Conservation (phyloP, 30 jellyfish, hydroid and myxozoan genomes). For the Aurelia aurita complex sp. Pacific region DNA sequence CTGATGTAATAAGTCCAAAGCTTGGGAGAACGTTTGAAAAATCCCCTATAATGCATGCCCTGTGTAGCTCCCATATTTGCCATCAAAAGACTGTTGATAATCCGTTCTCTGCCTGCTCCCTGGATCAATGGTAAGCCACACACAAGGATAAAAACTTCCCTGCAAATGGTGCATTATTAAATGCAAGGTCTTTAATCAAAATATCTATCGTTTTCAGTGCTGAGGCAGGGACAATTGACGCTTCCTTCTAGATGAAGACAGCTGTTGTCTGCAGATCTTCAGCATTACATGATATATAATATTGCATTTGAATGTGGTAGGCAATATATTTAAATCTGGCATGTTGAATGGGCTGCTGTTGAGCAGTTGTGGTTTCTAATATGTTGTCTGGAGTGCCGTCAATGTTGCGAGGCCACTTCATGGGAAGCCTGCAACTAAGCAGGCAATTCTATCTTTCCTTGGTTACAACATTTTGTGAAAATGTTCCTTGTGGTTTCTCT, state of each 20-base stretch:
- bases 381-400: too few species aligned
- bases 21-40: too few species aligned
- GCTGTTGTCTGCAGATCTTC: conserved; percentile 5
- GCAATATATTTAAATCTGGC: conserved; percentile 18
- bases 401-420: too few species aligned
- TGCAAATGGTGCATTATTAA: conserved; percentile 17
- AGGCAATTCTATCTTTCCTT: too few species aligned
- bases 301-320: conserved; percentile 22
- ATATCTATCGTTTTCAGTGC: conserved; percentile 8
- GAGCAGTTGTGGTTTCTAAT: too few species aligned
- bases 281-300: conserved; percentile 9
- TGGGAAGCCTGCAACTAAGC: too few species aligned
- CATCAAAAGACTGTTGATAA: conserved; percentile 6
- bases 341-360: conserved; percentile 35
- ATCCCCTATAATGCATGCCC: conserved; percentile 13
- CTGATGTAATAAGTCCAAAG: too few species aligned
- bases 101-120: conserved; percentile 48
- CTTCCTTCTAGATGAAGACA: neutral
- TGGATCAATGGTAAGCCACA: conserved; percentile 53
- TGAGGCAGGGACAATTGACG: conserved; percentile 45
- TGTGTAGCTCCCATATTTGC: conserved; percentile 54
- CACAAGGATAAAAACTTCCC: conserved; percentile 21
- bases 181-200: conserved; percentile 34
- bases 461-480: too few species aligned
- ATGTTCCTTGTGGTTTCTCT: too few species aligned